A percentile compares a stretch with the other conserved stretches of the same genome.
phyloP scores from a whole-genome alignment of 2,888 invertebrate genomes.

The Phyllotreta striolata region DNA sequence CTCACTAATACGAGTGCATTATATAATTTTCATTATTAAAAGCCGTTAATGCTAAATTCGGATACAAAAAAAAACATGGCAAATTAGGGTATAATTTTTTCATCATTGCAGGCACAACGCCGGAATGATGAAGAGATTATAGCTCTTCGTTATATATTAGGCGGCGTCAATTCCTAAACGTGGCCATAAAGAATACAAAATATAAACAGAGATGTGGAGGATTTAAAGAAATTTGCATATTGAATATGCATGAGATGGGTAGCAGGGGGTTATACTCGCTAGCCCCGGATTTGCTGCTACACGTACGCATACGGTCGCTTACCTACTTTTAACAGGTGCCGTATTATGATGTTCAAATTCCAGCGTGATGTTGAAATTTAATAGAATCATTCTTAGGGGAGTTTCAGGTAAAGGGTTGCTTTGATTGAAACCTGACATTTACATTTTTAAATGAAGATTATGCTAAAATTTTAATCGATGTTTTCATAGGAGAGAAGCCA shows the following conservation, averaged over 20 bases:
- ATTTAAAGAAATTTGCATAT: constrained; percentile 51
- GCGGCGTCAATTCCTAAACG: constrained; percentile 34
- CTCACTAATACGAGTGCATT: too few species aligned
- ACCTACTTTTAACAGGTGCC: constrained; percentile 40
- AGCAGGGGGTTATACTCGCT: constrained; percentile 42
- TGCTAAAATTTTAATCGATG: constrained; percentile 19
- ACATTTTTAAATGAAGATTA: constrained; percentile 29
- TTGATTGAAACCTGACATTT: constrained; percentile 26
- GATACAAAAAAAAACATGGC: too few species aligned
- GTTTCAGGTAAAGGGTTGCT: constrained; percentile 28
- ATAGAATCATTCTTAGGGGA: constrained; percentile 27
- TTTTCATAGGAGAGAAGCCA: background rate
- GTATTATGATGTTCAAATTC: constrained; percentile 36
- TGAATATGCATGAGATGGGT: constrained; percentile 55
- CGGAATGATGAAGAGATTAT: constrained; percentile 34
- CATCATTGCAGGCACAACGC: background rate
- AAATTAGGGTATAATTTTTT: constrained; percentile 4
- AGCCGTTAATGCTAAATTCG: too few species aligned
- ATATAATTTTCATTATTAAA: too few species aligned
- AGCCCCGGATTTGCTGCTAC: constrained; percentile 36
- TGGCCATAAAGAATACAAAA: constrained; percentile 40
- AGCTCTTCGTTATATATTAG: constrained; percentile 34
- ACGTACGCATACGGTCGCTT: constrained; percentile 33
- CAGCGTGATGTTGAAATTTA: constrained; percentile 25
- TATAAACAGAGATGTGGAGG: constrained; percentile 42